A percentile compares a stretch with the other conserved stretches of the same genome.
Conservation (phyloP, 2,113 vertebrate species). For the Xiphophorus maculatus region DNA sequence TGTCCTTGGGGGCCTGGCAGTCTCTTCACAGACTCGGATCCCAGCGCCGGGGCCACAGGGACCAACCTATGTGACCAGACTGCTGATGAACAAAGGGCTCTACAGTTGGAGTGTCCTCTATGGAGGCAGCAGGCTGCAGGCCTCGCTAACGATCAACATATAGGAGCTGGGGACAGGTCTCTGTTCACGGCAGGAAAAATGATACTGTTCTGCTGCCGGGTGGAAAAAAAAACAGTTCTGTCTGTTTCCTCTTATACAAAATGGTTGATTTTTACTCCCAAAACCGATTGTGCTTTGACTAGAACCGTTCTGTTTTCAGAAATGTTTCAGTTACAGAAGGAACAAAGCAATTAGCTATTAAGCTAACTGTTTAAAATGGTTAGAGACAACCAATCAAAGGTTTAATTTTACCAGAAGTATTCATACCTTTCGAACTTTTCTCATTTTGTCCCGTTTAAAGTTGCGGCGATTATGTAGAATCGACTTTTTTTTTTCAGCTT, state of each 20-base stretch:
- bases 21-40: constrained; percentile 72
- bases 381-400: background rate
- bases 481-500: too few species aligned
- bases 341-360: background rate
- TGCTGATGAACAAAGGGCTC: constrained; percentile 61
- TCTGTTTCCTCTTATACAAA: background rate
- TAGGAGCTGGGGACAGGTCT: constrained; percentile 19
- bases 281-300: background rate
- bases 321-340: background rate
- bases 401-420: background rate
- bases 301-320: background rate
- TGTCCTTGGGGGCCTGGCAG: constrained; percentile 72
- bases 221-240: background rate
- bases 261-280: background rate
- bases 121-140: constrained; percentile 46
- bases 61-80: constrained; percentile 68
- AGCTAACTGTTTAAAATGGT: background rate
- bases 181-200: constrained; percentile 13
- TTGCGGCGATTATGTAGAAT: too few species aligned
- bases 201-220: too few species aligned
- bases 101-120: constrained; percentile 33
- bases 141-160: constrained; percentile 34
- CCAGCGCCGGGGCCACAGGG: constrained; percentile 63
- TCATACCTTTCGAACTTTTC: background rate
- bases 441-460: background rate